phyloP scores from a whole-genome alignment of 2,888 invertebrate species.

The Sympetrum striolatum region DNA sequence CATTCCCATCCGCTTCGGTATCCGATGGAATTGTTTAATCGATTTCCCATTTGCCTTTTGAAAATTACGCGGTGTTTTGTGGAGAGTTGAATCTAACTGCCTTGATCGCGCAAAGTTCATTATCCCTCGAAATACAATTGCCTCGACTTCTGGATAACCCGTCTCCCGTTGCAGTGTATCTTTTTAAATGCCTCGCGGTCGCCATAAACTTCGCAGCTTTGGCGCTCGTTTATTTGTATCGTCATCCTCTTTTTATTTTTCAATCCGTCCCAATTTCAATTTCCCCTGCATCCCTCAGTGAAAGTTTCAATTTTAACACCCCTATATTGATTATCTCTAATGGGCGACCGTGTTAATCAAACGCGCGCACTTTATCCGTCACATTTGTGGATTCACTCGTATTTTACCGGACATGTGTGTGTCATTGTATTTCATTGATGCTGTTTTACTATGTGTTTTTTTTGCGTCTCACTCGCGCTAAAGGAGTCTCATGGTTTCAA shows the following conservation, averaged over 20 bases:
- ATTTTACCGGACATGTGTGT: not conserved
- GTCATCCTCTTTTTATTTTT: not conserved
- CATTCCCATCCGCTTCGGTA: no score
- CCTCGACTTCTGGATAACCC: no score
- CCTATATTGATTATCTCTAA: not conserved
- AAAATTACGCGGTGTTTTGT: no score
- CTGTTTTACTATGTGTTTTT: not conserved
- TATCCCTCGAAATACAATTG: no score
- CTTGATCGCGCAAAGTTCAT: no score
- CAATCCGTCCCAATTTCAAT: not conserved
- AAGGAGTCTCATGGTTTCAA: no score
- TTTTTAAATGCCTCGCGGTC: not conserved
- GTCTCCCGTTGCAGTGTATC: not conserved
- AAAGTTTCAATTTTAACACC: not conserved
- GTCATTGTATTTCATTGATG: not conserved
- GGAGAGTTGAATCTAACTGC: no score
- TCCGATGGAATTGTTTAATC: no score
- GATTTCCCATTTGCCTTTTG: no score
- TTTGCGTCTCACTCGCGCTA: no score
- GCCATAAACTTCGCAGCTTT: not conserved
- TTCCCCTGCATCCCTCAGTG: not conserved
- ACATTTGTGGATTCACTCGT: not conserved
- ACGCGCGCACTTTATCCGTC: not conserved
- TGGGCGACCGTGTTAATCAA: not conserved
- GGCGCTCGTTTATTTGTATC: not conserved